Conservation (phyloP, 2,888 invertebrate genomes). For the Stegophylla sp. region DNA sequence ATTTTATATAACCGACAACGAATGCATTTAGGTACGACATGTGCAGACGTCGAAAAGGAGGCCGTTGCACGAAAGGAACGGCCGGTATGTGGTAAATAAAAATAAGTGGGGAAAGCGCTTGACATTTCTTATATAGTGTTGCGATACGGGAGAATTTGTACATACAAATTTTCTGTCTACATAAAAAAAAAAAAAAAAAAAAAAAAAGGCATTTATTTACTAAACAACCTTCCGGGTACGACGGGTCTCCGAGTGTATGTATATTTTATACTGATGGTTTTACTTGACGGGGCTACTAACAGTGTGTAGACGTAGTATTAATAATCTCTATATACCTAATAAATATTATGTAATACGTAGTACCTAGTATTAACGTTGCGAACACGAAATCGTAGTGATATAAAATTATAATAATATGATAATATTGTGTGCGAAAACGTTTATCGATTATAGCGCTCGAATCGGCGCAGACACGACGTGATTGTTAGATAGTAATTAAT, state of each 20-base stretch:
- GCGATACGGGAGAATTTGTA: conserved; percentile 64
- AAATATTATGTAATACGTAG: background rate
- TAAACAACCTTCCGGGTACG: conserved; percentile 50
- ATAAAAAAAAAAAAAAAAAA: conserved; percentile 34
- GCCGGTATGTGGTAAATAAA: conserved; percentile 77
- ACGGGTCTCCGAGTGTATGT: background rate
- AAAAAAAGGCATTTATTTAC: conserved; percentile 28
- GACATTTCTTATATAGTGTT: conserved; percentile 52
- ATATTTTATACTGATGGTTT: no score
- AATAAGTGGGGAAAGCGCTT: conserved; percentile 55
- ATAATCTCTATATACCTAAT: background rate
- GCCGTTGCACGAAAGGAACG: conserved; percentile 96
- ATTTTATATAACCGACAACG: conserved; percentile 44
- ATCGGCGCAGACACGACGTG: no score
- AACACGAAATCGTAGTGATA: no score
- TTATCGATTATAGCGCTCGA: no score
- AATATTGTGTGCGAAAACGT: background rate
- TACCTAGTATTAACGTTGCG: background rate
- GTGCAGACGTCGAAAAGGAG: conserved; percentile 95
- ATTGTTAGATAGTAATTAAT: no score
- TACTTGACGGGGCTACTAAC: conserved; percentile 19
- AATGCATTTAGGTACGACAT: conserved; percentile 84
- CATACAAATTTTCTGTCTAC: conserved; percentile 55
- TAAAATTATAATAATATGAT: no score
- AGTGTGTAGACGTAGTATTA: conserved; percentile 41